Base-by-base conservation (phyloP, 1,140 invertebrate genomes). In the Atta colombica region DNA sequence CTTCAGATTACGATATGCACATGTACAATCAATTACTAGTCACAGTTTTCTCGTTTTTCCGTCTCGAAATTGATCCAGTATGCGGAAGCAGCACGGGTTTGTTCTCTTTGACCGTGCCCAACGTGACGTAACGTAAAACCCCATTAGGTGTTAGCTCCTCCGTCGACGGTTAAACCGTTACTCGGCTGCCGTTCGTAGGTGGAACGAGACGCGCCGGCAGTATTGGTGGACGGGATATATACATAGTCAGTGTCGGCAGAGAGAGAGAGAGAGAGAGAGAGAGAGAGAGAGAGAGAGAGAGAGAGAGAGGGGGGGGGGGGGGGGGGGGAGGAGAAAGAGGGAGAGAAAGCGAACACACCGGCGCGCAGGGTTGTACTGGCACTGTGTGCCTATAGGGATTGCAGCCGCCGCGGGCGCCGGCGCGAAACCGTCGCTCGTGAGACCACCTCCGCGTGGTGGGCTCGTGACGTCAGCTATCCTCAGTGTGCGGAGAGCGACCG, bases 401-500 rank as follows among this genome's bases (percentile, higher is more conserved):
- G 90, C 88, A 89, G 89, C 90, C 35, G 90, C 91, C 89, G 90
- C 88, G 89, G 91, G 93, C 93, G 92, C 92, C 92, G 92, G 94
- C 92, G 93, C 93, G 92, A 88, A 90, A 91, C 91, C 89, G 55
- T 91, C 88, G 92, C 86, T 92, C 90, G 93, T 90, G 92, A 94
- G 92, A 93, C 94, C 91, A 93, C 93, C 93, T 94, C 94, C 93
- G 94, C 93, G 94, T 94, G 94, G 94, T 94, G 93, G 94, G 91
- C 91, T 94, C 92, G 91, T 95, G 94, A 95, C 94, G 94, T 95
- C 94, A 95, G 92, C 92, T 92, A 90, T 90, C 88, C 91, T 95
- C 94, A 95, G 94, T 95, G 94, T 92, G 94, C 94, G 94, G 94
- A 95, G 94, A 94, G 94, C 94, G 93, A 94, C 94, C 94, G 94